phyloP scores from a whole-genome alignment of 2,888 invertebrate species.

The Drosophila trichaetosa region DNA sequence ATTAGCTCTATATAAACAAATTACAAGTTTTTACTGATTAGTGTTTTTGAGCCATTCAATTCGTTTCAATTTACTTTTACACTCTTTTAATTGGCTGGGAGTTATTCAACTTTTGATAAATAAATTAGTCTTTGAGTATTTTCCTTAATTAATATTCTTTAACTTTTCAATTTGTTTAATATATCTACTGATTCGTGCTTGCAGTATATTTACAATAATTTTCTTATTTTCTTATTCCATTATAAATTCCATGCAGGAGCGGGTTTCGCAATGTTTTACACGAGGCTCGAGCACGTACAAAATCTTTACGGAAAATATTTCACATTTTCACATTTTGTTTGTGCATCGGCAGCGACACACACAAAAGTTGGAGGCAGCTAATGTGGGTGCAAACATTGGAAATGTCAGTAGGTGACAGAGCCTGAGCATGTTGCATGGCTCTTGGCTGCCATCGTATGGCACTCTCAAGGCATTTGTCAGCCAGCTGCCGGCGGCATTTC shows the following conservation, averaged over 20 bases:
- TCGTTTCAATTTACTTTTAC: neutral
- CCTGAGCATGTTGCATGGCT: conserved; percentile 55
- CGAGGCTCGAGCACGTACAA: conserved; percentile 12
- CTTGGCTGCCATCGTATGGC: conserved; percentile 31
- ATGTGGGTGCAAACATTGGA: conserved; percentile 63
- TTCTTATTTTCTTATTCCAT: neutral
- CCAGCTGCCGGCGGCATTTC: conserved; percentile 65
- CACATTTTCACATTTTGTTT: conserved; percentile 22
- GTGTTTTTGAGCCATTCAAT: neutral
- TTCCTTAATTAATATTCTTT: neutral
- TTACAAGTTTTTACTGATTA: neutral
- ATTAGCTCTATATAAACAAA: neutral
- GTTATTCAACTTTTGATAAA: neutral
- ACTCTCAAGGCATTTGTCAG: conserved; percentile 69
- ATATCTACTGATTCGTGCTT: neutral
- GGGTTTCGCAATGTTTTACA: conserved; percentile 20
- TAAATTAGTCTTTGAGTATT: neutral
- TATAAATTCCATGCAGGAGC: neutral
- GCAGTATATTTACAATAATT: neutral
- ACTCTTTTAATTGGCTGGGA: neutral
- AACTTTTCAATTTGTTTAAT: neutral
- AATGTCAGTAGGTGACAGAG: conserved; percentile 64
- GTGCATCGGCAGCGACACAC: conserved; percentile 6
- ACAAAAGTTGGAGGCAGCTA: conserved; percentile 45
- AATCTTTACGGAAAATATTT: conserved; percentile 34